Percentiles rank a stretch among this genome's conserved stretches.
Conservation (phyloP, 2,888 invertebrate species). For the Lacanobia wlatinum region DNA sequence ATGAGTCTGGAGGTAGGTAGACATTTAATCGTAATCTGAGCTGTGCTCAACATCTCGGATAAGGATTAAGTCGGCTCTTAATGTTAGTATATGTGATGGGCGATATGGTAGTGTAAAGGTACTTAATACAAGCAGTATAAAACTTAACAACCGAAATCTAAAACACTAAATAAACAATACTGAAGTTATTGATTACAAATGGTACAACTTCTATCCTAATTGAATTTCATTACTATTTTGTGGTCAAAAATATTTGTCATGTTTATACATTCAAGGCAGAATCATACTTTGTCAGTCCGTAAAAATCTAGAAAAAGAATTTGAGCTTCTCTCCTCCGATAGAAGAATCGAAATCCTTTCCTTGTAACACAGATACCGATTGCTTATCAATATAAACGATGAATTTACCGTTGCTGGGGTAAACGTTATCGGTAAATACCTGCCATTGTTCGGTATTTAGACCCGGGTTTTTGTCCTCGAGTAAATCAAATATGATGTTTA, state of each 20-base stretch:
- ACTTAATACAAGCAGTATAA: conserved; percentile 42
- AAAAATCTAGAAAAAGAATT: conserved; percentile 74
- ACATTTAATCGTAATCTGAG: neutral
- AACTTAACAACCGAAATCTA: conserved; percentile 42
- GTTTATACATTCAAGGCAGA: neutral
- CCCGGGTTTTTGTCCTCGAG: conserved; percentile 86
- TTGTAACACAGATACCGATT: conserved; percentile 78
- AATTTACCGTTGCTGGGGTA: conserved; percentile 81
- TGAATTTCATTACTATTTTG: conserved; percentile 2
- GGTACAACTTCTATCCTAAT: conserved; percentile 14
- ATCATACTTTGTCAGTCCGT: conserved; percentile 15
- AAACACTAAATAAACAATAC: conserved; percentile 13
- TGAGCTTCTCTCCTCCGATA: conserved; percentile 81
- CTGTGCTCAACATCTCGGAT: neutral
- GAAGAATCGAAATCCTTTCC: conserved; percentile 77
- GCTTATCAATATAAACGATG: conserved; percentile 77
- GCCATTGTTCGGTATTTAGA: conserved; percentile 83
- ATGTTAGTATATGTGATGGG: neutral
- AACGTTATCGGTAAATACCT: conserved; percentile 71
- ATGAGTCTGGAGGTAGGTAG: no score
- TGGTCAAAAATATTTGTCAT: neutral
- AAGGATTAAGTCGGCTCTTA: neutral
- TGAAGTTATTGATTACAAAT: conserved; percentile 8
- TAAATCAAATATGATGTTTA: conserved; percentile 82
- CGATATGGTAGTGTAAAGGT: neutral